Conservation (phyloP, 2,113 vertebrate genomes). For the Paracanthobrama guichenoti region DNA sequence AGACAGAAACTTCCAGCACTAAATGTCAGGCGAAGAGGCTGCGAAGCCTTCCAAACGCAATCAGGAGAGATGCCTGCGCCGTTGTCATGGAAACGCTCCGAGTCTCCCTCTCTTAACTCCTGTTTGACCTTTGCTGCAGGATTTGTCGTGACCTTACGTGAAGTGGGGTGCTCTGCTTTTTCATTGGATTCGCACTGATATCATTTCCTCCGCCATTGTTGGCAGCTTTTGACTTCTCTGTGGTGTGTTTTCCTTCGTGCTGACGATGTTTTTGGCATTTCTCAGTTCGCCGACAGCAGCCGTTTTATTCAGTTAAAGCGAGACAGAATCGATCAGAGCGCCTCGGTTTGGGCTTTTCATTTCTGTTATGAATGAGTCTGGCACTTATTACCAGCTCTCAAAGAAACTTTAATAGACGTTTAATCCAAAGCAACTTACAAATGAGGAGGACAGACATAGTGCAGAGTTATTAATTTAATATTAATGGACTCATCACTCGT, state of each 20-base stretch:
- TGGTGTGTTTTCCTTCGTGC: not conserved
- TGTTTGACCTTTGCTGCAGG: conserved; percentile 40
- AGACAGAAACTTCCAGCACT: not conserved
- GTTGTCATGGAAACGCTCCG: conserved; percentile 3
- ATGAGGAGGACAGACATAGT: no score
- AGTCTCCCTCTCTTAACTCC: conserved; percentile 18
- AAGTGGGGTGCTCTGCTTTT: not conserved
- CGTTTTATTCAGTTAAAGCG: not conserved
- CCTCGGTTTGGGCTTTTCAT: not conserved
- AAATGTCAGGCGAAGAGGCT: conserved; percentile 28
- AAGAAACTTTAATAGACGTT: not conserved
- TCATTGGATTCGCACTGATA: conserved; percentile 28
- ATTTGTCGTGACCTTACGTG: conserved; percentile 20
- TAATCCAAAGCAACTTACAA: no score
- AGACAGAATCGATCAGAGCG: conserved; percentile 15
- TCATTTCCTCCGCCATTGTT: conserved; percentile 24
- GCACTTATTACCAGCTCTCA: not conserved
- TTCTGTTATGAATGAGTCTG: not conserved
- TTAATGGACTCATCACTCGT: not conserved
- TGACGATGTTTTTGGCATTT: conserved; percentile 7
- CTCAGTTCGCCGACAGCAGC: not conserved
- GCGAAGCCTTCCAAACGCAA: not conserved
- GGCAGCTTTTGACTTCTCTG: conserved; percentile 17
- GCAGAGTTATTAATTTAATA: not conserved
- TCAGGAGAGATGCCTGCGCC: not conserved